Evolutionary conservation across 1,140 invertebrate genomes (phyloP), one percentile per base, ranked within the genome.

Genomic region (Hylaeus volcanicus): DNA sequence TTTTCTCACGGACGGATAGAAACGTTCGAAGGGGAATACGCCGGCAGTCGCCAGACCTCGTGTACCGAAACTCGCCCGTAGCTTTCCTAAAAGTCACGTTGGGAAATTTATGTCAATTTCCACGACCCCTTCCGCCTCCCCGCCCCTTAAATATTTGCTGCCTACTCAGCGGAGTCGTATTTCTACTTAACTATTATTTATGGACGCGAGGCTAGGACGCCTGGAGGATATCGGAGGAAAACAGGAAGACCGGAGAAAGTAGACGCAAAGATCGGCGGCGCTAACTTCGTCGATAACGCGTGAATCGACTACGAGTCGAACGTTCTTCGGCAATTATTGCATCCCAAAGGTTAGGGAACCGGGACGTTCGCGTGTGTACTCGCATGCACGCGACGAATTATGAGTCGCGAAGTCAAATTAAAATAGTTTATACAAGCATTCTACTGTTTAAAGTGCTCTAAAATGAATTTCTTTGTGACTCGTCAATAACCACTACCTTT

Each of bases 221-320:
- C 37, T n/a, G 39, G n/a, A 69, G 48, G 58, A 39, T 43, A 53
- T 56, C 37, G 26, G 45, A 71, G 65, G 83, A 72, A 85, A 63
- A 86, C 73, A 8, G 39, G 39, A 61, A 55, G 51, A 76, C 43
- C 72, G 64, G 74, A 58, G 70, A 72, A 75, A 81, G 73, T 75
- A 56, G 65, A 60, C 14, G 58, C 8, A 26, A 73, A 60, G 43
- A 37, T 58, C 15, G 43, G 55, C 48, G 43, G 26, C 26, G 26
- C 5, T 51, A 37, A 39, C 5, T 65, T n/a, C 43, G 53, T 63
- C 56, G 70, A 48, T 26, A 15, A 14, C 66, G 11, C 26, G n/a
- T 39, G 45, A 60, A 81, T 81, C 82, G 64, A 73, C 81, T 77
- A 77, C 41, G 41, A 26, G 26, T n/a, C 11, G 68, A 72, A 51